Base-by-base conservation (phyloP, 2,888 invertebrate genomes). In the Julus scanicus region DNA sequence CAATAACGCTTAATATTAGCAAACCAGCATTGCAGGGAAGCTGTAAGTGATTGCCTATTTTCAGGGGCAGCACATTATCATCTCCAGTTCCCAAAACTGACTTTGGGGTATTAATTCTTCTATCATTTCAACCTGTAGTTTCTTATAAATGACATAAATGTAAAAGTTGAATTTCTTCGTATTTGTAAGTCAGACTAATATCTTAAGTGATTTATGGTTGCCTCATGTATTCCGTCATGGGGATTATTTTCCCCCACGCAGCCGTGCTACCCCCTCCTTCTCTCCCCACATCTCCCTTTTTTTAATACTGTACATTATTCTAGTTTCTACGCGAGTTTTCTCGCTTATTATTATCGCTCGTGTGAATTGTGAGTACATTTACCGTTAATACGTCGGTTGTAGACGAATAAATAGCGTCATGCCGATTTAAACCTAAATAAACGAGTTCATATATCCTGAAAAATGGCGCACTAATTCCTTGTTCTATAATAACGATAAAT, bases 381-480 rank as follows among this genome's bases (percentile, higher is more conserved):
- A 29, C 71, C 71, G 71, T 71, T 71, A 71, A 71, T 71, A 71
- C 63, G 63, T 63, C 63, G 63, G 63, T n/a, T 63, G 63, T 17
- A 63, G 63, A 63, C 63, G 63, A 63, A 63, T 63, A 63, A 63
- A 63, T 63, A 63, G 71, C 71, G 29, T 6, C 29, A 20, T 71
- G 71, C 71, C 71, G 71, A 71, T 71, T 71, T 71, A 71, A 71
- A 71, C 71, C 71, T 71, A 71, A 71, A 71, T 71, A 71, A 71
- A 71, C 71, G 71, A 71, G 71, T 71, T 71, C 71, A 71, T 71
- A 71, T 71, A 71, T 71, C 71, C 29, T 71, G 71, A 71, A 71
- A 71, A 71, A 71, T 71, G 71, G 71, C 20, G 71, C 71, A 71
- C 71, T 71, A 71, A 71, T 71, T 71, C 71, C 71, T 71, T 71